Evolutionary conservation across 2,113 vertebrate species (phyloP), one percentile per base, ranked within the genome.

Genomic region (Willisornis vidua): DNA sequence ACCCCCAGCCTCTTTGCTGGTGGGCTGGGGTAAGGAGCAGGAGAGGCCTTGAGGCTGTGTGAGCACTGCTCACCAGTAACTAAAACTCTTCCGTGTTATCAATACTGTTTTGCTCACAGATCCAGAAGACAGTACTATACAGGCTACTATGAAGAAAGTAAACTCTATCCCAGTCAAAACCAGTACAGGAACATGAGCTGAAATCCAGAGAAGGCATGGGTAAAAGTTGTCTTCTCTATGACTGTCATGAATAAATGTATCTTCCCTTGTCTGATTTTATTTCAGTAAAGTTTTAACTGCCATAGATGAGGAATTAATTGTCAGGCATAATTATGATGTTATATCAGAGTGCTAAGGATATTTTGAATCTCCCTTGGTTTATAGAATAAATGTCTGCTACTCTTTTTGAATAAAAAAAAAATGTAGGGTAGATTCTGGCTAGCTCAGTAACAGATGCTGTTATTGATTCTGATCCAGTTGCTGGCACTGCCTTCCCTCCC

Each of bases 11-110:
- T 55, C 9, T 11, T 41, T 1, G 0, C 24, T 54, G 2, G 1
- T 15, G 7, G 8, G 1, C 0, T 3, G 3, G 7, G 4, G 1
- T n/a, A 16, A 65, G 29, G n/a, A 70, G 1, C 5, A 33, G 16
- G 35, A 82, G 82, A 61, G 12, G 9, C 7, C 13, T 61, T 66
- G 12, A 61, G 3, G 2, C 15, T 57, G 6, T 29, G 15, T 14
- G 59, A 81, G 8, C 3, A 19, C 19, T 61, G 19, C 35, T 92
- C 19, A 24, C 8, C 14, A 68, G 13, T 7, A 90, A 14, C 19
- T 43, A 51, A 41, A 55, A 33, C 6, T 28, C 5, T n/a, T 20
- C 3, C 1, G 0, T 33, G 8, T 39, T 62, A 26, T 12, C 43
- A 46, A 41, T 29, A 46, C 14, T 54, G 5, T 46, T 76, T 59